Evolutionary conservation across 2,113 vertebrate species (phyloP).

Genomic region (Sorex fumeus): DNA sequence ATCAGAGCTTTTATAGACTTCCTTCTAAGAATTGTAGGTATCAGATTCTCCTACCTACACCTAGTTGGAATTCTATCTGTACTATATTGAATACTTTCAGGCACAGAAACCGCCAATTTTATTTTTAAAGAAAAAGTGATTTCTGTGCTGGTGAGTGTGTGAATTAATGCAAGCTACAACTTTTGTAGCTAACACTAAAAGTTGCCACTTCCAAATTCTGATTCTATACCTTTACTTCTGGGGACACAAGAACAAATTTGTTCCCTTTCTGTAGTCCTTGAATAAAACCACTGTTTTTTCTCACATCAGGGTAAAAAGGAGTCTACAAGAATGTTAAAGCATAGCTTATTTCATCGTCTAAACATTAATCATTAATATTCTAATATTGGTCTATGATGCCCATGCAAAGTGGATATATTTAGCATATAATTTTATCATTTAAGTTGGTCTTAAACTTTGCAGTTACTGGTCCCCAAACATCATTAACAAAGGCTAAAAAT

Average conservation of each 20-base stretch:
- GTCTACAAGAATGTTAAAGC: conserved; percentile 39
- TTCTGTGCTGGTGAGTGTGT: background rate
- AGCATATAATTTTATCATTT: background rate
- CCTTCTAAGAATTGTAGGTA: background rate
- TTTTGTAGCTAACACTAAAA: background rate
- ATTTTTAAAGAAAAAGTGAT: background rate
- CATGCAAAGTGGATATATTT: background rate
- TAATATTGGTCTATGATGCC: conserved; percentile 44
- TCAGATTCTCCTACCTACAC: background rate
- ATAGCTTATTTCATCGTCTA: background rate
- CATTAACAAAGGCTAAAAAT: background rate
- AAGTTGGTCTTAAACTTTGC: conserved; percentile 8
- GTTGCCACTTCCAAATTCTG: conserved; percentile 9
- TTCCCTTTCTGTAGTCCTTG: conserved; percentile 9
- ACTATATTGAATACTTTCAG: background rate
- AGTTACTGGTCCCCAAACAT: background rate
- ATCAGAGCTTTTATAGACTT: background rate
- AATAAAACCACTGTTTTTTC: conserved; percentile 23
- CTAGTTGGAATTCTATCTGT: background rate
- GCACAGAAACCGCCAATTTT: background rate
- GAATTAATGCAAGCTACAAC: background rate
- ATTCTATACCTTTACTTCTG: background rate
- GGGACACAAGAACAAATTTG: conserved; percentile 20
- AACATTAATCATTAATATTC: conserved; percentile 19
- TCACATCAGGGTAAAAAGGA: background rate